Conservation (phyloP, 2,797 vertebrate genomes). For the Kryptopterus vitreolus region DNA sequence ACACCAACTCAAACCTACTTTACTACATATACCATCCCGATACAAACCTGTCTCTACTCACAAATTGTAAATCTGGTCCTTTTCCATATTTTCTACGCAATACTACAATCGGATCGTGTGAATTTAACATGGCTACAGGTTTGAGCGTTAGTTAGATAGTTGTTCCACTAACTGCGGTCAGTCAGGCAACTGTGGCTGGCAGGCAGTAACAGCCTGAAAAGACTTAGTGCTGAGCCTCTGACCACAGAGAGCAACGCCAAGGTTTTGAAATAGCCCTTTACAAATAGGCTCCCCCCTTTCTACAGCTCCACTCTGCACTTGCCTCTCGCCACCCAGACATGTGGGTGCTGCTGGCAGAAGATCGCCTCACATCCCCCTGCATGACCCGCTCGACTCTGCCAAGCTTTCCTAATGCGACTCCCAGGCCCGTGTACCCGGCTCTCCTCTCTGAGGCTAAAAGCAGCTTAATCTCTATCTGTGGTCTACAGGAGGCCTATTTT, state of each 20-base stretch:
- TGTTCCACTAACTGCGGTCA: constrained; percentile 48
- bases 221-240: constrained; percentile 52
- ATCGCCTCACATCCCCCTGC: constrained; percentile 40
- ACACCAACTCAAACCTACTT: background rate
- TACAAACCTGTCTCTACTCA: constrained; percentile 15
- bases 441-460: constrained; percentile 35
- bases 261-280: constrained; percentile 56
- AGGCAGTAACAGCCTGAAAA: constrained; percentile 43
- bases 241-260: constrained; percentile 53
- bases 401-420: constrained; percentile 47
- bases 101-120: constrained; percentile 21
- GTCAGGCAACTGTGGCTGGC: constrained; percentile 39
- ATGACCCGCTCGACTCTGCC: constrained; percentile 24
- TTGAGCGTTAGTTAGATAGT: constrained; percentile 43
- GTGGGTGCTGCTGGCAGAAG: constrained; percentile 52
- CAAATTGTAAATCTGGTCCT: background rate
- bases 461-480: constrained; percentile 35
- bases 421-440: constrained; percentile 24
- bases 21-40: background rate
- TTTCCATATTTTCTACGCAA: background rate
- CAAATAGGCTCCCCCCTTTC: constrained; percentile 49
- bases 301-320: constrained; percentile 42
- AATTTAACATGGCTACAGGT: constrained; percentile 32
- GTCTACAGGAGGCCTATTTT: constrained; percentile 30
- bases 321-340: constrained; percentile 53